Base-by-base conservation (phyloP, 2,888 invertebrate species). In the Agriopis aurantiaria region DNA sequence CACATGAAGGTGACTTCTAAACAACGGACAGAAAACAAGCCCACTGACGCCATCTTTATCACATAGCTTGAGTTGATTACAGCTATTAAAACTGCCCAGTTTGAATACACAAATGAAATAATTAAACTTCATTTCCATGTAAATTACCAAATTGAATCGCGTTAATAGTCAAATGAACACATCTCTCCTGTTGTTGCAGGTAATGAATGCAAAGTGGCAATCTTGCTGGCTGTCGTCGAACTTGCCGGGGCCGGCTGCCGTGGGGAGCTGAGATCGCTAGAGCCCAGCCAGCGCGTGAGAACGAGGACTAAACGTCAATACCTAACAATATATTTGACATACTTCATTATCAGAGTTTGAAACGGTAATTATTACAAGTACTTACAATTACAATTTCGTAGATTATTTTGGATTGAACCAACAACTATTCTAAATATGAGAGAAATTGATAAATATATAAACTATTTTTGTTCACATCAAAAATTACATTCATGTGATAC, bases 171-270 rank as follows among this genome's bases (percentile, higher is more conserved):
- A 67, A 71, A 45, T 60, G 23, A 55, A 55, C 45, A 46, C 40
- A 17, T 10, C 33, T 57, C 7, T 63, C 53, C 45, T 52, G 23
- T 69, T 52, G 69, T 66, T 59, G 17, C 68, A 75, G 77, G 75
- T 74, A 71, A 74, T 65, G 63, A 69, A 70, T 73, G 67, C 48
- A 52, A 68, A 68, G 64, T 57, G 64, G 75, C 69, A 73, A 74
- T 73, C 67, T 60, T 55, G 65, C 58, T 65, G 68, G 45, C 62
- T 49, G 58, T 61, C 71, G 48, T 4, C 5, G 33, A 33, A 33
- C 33, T 33, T 33, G 3, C 33, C 33, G 33, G 33, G 3, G 67
- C 58, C 67, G 65, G 45, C 59, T 49, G 58, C 64, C 71, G 48
- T 4, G 12, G 48, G 4, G 48, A 7, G 7, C 12, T 2, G 3